phyloP scores from a whole-genome alignment of 2,113 vertebrate species.

The Oryzias celebensis region DNA sequence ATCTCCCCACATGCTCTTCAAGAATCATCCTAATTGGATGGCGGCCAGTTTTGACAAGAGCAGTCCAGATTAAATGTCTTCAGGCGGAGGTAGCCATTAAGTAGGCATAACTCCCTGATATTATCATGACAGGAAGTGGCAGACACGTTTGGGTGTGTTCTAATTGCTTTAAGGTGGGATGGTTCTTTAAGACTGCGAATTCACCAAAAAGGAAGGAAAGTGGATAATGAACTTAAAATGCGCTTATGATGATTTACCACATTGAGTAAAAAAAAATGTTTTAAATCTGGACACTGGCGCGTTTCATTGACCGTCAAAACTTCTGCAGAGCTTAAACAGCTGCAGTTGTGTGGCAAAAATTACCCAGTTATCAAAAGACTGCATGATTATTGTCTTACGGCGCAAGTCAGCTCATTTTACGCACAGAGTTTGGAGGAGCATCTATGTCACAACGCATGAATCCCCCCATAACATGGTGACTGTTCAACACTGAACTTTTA shows the following conservation, averaged over 20 bases:
- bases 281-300: too few species aligned
- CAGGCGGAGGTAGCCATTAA: slow-evolving; percentile 50
- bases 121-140: slow-evolving; percentile 34
- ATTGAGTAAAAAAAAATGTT: too few species aligned
- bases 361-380: slow-evolving; percentile 28
- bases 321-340: slow-evolving; percentile 22
- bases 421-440: slow-evolving; percentile 13
- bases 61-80: slow-evolving; percentile 34
- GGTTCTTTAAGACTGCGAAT: too few species aligned
- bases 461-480: background rate
- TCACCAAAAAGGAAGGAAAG: background rate
- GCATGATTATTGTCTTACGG: slow-evolving; percentile 14
- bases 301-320: background rate
- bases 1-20: slow-evolving; percentile 31
- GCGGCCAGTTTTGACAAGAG: slow-evolving; percentile 59
- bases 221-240: background rate
- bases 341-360: slow-evolving; percentile 18
- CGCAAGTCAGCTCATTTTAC: slow-evolving; percentile 21
- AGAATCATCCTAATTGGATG: slow-evolving; percentile 67
- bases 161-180: slow-evolving; percentile 29
- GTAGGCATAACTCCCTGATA: slow-evolving; percentile 31
- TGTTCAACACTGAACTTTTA: too few species aligned
- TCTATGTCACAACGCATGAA: background rate
- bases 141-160: slow-evolving; percentile 12
- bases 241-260: too few species aligned